Evolutionary conservation across 2,888 invertebrate species (phyloP).

Genomic region (Galeruca laticollis): DNA sequence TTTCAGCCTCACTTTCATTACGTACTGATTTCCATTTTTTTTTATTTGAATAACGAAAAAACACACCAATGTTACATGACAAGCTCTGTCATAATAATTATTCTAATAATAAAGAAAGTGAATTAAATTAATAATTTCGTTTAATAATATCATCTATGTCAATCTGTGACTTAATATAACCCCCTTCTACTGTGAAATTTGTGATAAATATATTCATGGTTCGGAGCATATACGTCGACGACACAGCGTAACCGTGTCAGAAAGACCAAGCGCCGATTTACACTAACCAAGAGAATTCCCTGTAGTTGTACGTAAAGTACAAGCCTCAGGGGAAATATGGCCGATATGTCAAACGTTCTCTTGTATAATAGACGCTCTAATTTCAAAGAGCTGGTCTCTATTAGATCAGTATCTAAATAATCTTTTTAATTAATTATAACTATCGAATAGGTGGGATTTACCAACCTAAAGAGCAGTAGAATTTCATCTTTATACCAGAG

Average conservation of each 20-base stretch:
- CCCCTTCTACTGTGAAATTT: no score
- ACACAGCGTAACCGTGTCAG: not conserved
- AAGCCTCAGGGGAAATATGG: constrained; percentile 58
- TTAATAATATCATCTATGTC: not conserved
- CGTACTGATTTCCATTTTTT: no score
- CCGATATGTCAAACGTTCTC: constrained; percentile 59
- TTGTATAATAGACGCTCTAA: constrained; percentile 42
- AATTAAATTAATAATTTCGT: no score
- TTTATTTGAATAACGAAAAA: no score
- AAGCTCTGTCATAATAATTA: no score
- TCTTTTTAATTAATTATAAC: constrained; percentile 23
- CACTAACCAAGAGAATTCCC: constrained; percentile 42
- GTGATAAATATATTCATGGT: constrained; percentile 53
- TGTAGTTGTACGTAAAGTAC: constrained; percentile 55
- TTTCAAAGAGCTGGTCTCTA: constrained; percentile 25
- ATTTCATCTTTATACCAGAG: no score
- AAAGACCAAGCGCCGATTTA: constrained; percentile 33
- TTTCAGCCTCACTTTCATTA: no score
- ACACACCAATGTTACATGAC: no score
- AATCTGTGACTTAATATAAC: not conserved
- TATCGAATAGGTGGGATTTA: no score
- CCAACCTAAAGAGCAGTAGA: no score
- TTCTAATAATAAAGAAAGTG: no score
- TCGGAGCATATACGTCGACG: constrained; percentile 39
- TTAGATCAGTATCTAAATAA: constrained; percentile 20